Base-by-base conservation (phyloP, 2,888 invertebrate species). In the Autographa gamma region DNA sequence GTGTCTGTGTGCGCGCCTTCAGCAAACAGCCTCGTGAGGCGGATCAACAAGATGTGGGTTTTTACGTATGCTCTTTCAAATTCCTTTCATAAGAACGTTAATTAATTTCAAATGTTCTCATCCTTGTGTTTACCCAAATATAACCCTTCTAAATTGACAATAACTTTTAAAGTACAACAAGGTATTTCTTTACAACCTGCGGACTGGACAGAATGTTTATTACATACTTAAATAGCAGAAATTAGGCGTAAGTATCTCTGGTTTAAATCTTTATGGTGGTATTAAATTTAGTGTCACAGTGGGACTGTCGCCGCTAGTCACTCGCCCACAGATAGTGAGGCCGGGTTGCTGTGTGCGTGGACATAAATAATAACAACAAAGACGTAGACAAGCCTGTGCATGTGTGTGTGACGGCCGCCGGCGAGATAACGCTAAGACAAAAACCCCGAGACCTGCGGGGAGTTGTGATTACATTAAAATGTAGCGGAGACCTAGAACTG, bases 291-390 rank as follows among this genome's bases (percentile, higher is more conserved):
- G 25, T 56, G 54, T 19, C 54, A 56, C 54, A 56, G 25, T 56
- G 54, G 54, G 54, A 56, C 54, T 56, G 54, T 56, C 54, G 54
- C 54, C 25, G 19, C 54, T 56, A 56, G 19, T 56, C 25, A 56
- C 54, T 13, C 19, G 32, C 66, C 52, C 0, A n/a, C n/a, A 18
- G 60, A 54, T 78, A 60, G 69, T 63, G 41, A 56, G 71, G 0
- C 63, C 52, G n/a, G 70, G 31, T 31, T 11, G 31, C 71, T 66
- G 64, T 59, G 41, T 56, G 63, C 41, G 64, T 70, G 34, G 65
- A 67, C 76, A 79, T 79, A 77, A 79, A 79, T 63, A 79, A 75
- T 77, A 74, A 71, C 71, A 71, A 78, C 76, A 79, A 68, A 71
- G 69, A 59, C n/a, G 31, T 7, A 79, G 77, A 77, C 79, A 77